phyloP scores from a whole-genome alignment of 2,797 vertebrate genomes.

The Pangasius mekongensis region DNA sequence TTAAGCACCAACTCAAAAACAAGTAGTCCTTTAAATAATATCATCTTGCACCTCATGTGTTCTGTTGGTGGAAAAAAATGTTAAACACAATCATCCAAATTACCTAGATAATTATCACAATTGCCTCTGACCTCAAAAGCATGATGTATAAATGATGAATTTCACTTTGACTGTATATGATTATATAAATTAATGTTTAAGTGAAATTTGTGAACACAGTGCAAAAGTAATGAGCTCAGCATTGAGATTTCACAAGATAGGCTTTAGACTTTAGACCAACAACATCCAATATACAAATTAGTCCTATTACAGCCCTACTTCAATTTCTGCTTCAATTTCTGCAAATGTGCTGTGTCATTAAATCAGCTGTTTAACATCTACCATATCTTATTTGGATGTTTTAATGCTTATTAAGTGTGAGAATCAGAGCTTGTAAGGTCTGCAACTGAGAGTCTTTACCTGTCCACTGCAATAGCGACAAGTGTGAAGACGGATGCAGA shows the following conservation, averaged over 20 bases:
- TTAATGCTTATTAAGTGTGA: not conserved
- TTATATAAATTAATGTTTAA: not conserved
- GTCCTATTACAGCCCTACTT: not conserved
- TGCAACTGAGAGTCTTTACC: constrained; percentile 45
- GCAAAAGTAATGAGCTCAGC: not conserved
- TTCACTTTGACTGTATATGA: not conserved
- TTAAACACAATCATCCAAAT: not conserved
- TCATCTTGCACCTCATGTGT: not conserved
- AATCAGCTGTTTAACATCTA: not conserved
- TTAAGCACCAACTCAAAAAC: not conserved
- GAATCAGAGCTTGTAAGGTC: not conserved
- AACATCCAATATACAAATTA: not conserved
- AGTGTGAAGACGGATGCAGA: constrained; percentile 65
- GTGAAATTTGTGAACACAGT: not conserved
- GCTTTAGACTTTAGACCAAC: not conserved
- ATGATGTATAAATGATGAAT: not conserved
- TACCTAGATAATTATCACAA: no score
- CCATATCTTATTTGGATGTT: not conserved
- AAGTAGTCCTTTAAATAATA: not conserved
- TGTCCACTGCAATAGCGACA: constrained; percentile 65
- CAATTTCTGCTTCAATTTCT: not conserved
- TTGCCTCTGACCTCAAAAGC: no score
- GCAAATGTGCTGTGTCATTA: not conserved
- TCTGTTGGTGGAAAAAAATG: not conserved
- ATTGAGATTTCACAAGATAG: not conserved